A percentile compares a stretch with the other conserved stretches of the same genome.
Evolutionary conservation across 2,888 invertebrate genomes (phyloP).

Genomic region (Amphipoea lucens): DNA sequence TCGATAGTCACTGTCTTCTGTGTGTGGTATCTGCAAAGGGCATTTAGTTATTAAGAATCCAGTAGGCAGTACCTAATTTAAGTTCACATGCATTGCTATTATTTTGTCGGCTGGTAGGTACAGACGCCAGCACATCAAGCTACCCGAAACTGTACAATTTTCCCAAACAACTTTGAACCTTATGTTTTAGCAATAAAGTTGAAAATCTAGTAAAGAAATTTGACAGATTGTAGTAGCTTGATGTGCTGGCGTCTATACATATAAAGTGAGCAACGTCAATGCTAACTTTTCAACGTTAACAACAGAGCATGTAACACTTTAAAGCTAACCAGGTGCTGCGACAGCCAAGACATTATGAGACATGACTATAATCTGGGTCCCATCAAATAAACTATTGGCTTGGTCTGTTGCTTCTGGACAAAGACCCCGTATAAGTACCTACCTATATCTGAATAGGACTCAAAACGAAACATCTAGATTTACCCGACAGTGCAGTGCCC

Average conservation of each 20-base stretch:
- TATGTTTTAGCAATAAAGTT: no score
- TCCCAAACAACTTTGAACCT: no score
- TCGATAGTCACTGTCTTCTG: constrained; percentile 85
- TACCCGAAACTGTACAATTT: no score
- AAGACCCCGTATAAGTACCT: neutral
- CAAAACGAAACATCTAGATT: neutral
- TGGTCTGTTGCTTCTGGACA: neutral
- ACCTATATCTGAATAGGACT: neutral
- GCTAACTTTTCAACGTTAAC: neutral
- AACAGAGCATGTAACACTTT: no score
- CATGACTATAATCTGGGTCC: neutral
- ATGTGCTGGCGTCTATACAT: neutral
- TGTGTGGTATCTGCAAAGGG: constrained; percentile 76
- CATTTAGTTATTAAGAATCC: neutral
- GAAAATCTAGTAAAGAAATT: no score
- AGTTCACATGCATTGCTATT: neutral
- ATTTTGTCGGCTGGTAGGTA: neutral
- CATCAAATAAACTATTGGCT: constrained; percentile 1
- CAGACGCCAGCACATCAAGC: no score
- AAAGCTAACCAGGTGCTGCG: no score
- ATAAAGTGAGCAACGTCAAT: neutral
- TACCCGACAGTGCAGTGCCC: neutral
- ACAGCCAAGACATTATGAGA: neutral
- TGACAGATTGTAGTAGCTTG: no score
- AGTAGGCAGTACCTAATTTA: neutral